Conservation (phyloP, 2,113 vertebrate genomes). For the Rana temporaria region DNA sequence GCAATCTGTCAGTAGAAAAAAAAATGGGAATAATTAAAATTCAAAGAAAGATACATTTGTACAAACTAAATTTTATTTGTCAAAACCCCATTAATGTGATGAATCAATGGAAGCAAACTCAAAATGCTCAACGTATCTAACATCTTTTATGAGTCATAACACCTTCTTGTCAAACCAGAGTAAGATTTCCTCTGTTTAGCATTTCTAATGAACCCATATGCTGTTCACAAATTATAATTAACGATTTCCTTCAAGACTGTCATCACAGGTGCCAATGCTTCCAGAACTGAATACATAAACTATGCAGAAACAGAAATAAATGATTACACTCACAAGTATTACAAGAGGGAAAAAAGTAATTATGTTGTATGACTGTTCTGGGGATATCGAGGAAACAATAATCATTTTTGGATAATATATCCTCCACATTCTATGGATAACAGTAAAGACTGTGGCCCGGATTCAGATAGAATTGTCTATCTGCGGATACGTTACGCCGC, state of each 20-base stretch:
- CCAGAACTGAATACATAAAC: background rate
- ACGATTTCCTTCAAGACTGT: background rate
- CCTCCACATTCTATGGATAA: background rate
- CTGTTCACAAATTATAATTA: slow-evolving; percentile 7
- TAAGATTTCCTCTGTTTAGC: slow-evolving; percentile 5
- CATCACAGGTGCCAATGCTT: background rate
- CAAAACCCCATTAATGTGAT: background rate
- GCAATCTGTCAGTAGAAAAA: slow-evolving; percentile 78
- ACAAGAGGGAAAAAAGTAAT: background rate
- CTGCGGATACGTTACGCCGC: no score
- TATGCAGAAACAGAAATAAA: background rate
- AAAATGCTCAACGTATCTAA: background rate
- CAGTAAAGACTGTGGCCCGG: no score
- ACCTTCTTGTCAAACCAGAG: slow-evolving; percentile 21
- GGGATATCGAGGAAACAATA: no score
- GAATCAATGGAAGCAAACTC: slow-evolving; percentile 2
- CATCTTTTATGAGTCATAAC: background rate
- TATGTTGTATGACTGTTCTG: background rate
- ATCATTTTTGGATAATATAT: background rate
- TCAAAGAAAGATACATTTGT: slow-evolving; percentile 2
- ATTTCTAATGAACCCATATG: slow-evolving; percentile 28
- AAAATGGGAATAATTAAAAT: slow-evolving; percentile 40
- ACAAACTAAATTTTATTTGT: background rate
- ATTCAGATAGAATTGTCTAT: no score
- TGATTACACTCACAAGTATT: background rate